Evolutionary conservation across 2,888 invertebrate species (phyloP), one percentile per base, ranked within the genome.

Genomic region (Lymantria monacha): DNA sequence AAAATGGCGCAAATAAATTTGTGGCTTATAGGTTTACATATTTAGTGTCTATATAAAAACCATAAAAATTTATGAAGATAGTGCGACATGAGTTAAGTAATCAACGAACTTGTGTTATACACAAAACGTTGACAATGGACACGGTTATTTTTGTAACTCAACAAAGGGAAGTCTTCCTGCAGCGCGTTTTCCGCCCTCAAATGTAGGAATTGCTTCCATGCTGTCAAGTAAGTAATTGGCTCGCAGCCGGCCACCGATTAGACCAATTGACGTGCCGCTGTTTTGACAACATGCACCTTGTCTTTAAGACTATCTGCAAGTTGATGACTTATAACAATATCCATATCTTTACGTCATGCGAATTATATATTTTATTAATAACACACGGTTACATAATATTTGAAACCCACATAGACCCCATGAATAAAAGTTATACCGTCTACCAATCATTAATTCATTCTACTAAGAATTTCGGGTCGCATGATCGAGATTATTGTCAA

Each of bases 161-260:
- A 85, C 85, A 84, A 87, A 86, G 81, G 90, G 88, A 87, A 89
- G 86, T 85, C 82, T 90, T 88, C 86, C 87, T 88, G 85, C 80
- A 75, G 79, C 74, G 77, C 85, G 66, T 63, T 87, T 87, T 90
- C 89, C 89, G 89, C 85, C 85, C 83, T 86, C 87, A 88, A 88
- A 90, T 88, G 87, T 86, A 85, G 83, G 89, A 90, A 90, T 88
- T 87, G 85, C 87, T 89, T 87, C 87, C 88, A 90, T 80, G 83
- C 86, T 86, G 85, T 81, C 85, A 88, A 90, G 78, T 90, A 85
- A 86, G 83, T 90, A 90, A 91, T 90, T 90, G 90, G 75, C 82
- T 81, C 85, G 73, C 87, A 86, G 89, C 82, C 85, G 87, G 86
- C 79, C 77, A 72, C 81, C 85, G 81, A 90, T 90, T 90, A 90